Evolutionary conservation across 2,888 invertebrate species (phyloP).

Genomic region (Ernsta delagoae): DNA sequence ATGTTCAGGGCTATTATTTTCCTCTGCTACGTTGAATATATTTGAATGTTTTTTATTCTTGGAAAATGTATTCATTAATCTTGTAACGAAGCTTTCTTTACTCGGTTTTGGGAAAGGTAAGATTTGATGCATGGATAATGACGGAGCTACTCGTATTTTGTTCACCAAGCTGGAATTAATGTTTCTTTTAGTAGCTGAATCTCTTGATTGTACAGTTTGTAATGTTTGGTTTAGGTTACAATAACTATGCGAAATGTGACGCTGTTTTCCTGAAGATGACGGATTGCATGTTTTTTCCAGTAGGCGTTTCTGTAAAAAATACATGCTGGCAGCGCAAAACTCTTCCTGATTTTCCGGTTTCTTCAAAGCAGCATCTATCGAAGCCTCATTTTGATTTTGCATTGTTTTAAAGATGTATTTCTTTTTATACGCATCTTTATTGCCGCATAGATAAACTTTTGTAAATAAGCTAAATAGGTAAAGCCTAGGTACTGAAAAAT

Average conservation of each 20-base stretch:
- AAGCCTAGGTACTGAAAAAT: too few species aligned
- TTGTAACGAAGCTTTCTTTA: slow-evolving; percentile 58
- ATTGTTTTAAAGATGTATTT: slow-evolving; percentile 44
- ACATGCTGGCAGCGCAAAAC: slow-evolving; percentile 71
- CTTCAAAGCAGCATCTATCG: slow-evolving; percentile 41
- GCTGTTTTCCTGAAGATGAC: slow-evolving; percentile 32
- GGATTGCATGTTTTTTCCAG: slow-evolving; percentile 55
- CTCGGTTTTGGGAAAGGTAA: slow-evolving; percentile 70
- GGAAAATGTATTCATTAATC: slow-evolving; percentile 60
- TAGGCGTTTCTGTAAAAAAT: slow-evolving; percentile 68
- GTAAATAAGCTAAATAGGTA: too few species aligned
- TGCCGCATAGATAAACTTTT: slow-evolving; percentile 8
- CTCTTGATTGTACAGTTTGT: background rate
- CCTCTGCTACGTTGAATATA: slow-evolving; percentile 48
- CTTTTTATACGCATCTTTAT: slow-evolving; percentile 38
- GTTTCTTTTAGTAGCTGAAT: background rate
- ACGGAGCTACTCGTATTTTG: too few species aligned
- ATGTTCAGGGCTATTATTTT: slow-evolving; percentile 30
- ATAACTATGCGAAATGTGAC: slow-evolving; percentile 57
- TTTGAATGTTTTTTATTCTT: slow-evolving; percentile 51
- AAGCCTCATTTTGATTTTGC: slow-evolving; percentile 43
- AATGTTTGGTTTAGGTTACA: slow-evolving; percentile 46
- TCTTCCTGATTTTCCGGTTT: slow-evolving; percentile 58
- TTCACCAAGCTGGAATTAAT: slow-evolving; percentile 14
- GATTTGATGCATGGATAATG: slow-evolving; percentile 70